Evolutionary conservation across 2,797 vertebrate genomes (phyloP).

Genomic region (Alauda arvensis): DNA sequence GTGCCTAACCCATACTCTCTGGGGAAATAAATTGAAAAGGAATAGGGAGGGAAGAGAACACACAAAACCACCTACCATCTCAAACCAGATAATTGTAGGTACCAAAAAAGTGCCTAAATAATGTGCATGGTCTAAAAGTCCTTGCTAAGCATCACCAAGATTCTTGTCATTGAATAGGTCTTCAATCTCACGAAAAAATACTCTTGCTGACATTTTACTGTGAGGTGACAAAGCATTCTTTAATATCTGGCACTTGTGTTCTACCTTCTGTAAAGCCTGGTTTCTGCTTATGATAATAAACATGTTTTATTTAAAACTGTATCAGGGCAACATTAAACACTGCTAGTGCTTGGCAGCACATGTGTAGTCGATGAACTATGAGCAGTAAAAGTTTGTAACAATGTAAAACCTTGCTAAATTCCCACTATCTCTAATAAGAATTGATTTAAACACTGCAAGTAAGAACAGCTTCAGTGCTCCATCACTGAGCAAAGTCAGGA

Average conservation of each 20-base stretch:
- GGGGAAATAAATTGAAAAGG: slow-evolving; percentile 38
- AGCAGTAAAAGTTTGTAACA: not conserved
- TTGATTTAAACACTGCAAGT: not conserved
- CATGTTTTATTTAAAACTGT: not conserved
- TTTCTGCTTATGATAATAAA: not conserved
- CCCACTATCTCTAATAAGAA: not conserved
- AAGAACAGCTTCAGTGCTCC: not conserved
- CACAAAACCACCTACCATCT: not conserved
- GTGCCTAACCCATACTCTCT: not conserved
- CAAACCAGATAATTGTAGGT: not conserved
- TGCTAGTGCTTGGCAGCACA: not conserved
- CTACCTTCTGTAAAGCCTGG: not conserved
- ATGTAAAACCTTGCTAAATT: not conserved
- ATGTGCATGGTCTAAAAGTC: not conserved
- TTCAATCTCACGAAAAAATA: not conserved
- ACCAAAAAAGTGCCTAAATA: not conserved
- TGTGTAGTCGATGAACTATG: not conserved
- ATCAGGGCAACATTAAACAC: not conserved
- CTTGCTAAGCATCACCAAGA: not conserved
- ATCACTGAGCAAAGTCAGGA: not conserved
- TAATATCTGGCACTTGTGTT: not conserved
- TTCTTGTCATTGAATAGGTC: not conserved
- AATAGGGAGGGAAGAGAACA: not conserved
- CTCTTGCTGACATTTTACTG: not conserved
- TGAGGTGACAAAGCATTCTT: not conserved